Evolutionary conservation across 2,797 vertebrate species (phyloP).

Genomic region (Gila robusta): DNA sequence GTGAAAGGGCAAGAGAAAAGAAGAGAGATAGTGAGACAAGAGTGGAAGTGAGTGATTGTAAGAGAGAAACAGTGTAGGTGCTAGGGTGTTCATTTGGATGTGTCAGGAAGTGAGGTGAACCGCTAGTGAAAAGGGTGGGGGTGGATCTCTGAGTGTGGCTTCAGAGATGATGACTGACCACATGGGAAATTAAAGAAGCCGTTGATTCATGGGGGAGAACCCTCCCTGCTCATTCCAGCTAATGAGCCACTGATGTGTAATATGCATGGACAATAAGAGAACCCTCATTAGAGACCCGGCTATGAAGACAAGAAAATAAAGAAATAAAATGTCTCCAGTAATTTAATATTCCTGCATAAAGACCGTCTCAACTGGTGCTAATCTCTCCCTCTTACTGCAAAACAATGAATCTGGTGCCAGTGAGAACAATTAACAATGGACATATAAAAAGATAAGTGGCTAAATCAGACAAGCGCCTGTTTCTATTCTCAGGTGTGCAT

Average conservation of each 20-base stretch:
- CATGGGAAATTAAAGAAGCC: conserved; percentile 84
- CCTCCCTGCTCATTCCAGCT: conserved; percentile 80
- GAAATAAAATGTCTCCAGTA: conserved; percentile 78
- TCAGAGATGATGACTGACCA: conserved; percentile 77
- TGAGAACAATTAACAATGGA: conserved; percentile 32
- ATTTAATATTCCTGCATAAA: conserved; percentile 83
- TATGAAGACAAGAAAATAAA: conserved; percentile 83
- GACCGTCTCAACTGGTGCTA: conserved; percentile 71
- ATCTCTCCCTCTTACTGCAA: conserved; percentile 62
- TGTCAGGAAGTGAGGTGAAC: conserved; percentile 36
- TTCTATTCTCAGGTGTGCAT: conserved; percentile 53
- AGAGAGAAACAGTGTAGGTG: conserved; percentile 15
- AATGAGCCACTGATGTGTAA: conserved; percentile 86
- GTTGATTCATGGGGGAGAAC: conserved; percentile 80
- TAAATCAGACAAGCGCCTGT: conserved; percentile 54
- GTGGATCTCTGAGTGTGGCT: conserved; percentile 45
- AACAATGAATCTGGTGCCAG: conserved; percentile 43
- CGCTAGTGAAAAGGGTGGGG: neutral
- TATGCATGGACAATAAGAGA: conserved; percentile 83
- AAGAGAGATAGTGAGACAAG: conserved; percentile 49
- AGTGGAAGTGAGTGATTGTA: conserved; percentile 41
- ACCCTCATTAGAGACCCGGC: conserved; percentile 81
- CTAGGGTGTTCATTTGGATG: conserved; percentile 34
- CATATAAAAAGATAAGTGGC: conserved; percentile 37
- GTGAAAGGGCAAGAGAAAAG: conserved; percentile 36